Evolutionary conservation across 1,140 invertebrate species (phyloP), one percentile per base, ranked within the genome.

Genomic region (Trichoplusia ni): DNA sequence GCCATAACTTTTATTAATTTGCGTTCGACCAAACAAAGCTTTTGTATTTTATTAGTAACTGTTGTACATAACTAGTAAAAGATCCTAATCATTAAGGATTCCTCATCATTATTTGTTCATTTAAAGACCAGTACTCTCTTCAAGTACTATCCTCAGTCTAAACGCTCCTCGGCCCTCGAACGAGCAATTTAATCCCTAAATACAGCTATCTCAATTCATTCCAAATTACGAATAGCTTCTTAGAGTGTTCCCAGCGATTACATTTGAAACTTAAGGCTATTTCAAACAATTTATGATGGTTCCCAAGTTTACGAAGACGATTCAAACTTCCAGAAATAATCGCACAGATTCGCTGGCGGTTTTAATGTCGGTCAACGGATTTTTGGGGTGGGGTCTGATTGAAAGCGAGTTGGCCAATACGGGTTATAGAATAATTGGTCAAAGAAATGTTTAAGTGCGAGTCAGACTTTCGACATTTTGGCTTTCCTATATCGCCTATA

Each of bases 241-340:
- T 27, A 47, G 44, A 46, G 33, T 37, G 56, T 59, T 53, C 56
- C 54, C 35, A 33, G 19, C 64, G 54, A 66, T 66, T 60, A 66
- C 37, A 60, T 66, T 66, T 47, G 37, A 66, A 66, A 66, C 56
- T 66, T 66, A 53, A 60, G 56, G 64, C 64, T 60, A 66, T 66
- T 61, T 44, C 44, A 37, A 46, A 53, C 46, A 66, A 66, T 66
- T 66, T 66, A 66, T 49, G 58, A 61, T 31, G 18, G 35, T 11
- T 27, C 35, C 40, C n/a, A 47, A 60, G 56, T 66, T 66, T 47
- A 16, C 29, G 61, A 66, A 66, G 46, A 60, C 64, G 64, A 66
- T 61, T 66, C 61, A 38, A 61, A 66, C 13, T 61, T 66, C 11
- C 14, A 19, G 29, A 60, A 66, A 66, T 60, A 60, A 66, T 66